These are phyloP conservation scores for Heliconius nattereri DNA, from an alignment of 1,140 invertebrate species.

Conservation along the genomic window DNA sequence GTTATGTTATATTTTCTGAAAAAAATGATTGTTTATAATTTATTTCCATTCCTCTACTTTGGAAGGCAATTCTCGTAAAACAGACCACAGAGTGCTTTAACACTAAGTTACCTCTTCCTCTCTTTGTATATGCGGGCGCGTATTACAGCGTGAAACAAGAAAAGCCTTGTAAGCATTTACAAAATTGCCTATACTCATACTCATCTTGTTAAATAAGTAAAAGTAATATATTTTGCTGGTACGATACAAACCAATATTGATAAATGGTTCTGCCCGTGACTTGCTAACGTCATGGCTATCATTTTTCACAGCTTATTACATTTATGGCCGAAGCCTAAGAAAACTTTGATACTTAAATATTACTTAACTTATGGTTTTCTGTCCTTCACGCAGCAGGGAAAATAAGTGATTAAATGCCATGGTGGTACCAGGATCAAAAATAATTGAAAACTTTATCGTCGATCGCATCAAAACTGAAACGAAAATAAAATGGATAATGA, in stretches of 20 bases:
- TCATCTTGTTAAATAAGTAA: constrained; percentile 9
- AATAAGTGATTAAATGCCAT: not conserved
- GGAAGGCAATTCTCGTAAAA: too few relatives aligned
- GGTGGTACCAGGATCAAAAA: not conserved
- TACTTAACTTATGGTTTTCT: not conserved
- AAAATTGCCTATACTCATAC: not conserved
- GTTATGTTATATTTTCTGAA: too few relatives aligned
- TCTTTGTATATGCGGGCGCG: too few relatives aligned
- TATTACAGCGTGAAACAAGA: too few relatives aligned
- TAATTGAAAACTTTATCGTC: not conserved
- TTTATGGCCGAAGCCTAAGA: constrained; percentile 29
- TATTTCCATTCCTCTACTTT: too few relatives aligned
- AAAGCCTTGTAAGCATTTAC: not conserved
- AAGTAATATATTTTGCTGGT: constrained; percentile 23
- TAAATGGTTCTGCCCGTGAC: constrained; percentile 59
- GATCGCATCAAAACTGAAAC: too few relatives aligned
- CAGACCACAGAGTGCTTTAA: too few relatives aligned
- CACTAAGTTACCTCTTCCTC: too few relatives aligned
- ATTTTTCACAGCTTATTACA: constrained; percentile 63
- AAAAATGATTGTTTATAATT: too few relatives aligned
- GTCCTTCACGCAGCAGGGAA: not conserved
- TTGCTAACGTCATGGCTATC: constrained; percentile 51
- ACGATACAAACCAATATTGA: constrained; percentile 49
- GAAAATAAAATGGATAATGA: not conserved
- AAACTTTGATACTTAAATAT: constrained; percentile 36